These are phyloP conservation scores for Pogoniulus pusillus DNA, from an alignment of 2,797 vertebrate species.

Conservation along the genomic window DNA sequence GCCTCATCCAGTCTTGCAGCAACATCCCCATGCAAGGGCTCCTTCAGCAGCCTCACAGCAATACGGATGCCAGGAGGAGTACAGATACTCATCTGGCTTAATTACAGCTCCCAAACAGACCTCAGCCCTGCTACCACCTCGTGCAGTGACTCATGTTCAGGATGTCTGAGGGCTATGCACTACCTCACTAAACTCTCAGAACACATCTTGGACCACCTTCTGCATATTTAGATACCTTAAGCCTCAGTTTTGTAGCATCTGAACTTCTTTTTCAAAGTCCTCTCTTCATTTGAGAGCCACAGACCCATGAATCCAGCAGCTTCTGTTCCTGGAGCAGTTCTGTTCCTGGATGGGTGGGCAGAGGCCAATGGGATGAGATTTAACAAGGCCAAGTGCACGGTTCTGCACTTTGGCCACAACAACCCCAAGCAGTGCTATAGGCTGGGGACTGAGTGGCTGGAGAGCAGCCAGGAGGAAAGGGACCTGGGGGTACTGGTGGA, in stretches of 20 bases:
- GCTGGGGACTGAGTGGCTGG: no score
- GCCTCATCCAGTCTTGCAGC: no score
- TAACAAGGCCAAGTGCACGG: no score
- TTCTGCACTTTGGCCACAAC: no score
- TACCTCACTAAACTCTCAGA: neutral
- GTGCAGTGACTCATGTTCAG: neutral
- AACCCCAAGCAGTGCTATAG: no score
- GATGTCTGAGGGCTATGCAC: neutral
- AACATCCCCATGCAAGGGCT: neutral
- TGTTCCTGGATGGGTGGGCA: no score
- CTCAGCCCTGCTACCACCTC: neutral
- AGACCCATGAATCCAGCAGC: neutral
- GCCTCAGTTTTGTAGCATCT: neutral
- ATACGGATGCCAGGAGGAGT: neutral
- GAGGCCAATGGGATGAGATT: no score
- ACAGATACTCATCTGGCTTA: neutral
- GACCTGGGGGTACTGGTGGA: no score
- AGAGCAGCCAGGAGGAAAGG: no score
- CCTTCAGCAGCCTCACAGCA: neutral
- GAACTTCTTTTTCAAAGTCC: neutral
- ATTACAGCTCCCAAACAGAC: slow-evolving; percentile 10
- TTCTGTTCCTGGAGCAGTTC: slow-evolving; percentile 4
- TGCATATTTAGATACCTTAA: neutral
- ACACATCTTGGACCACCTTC: neutral
- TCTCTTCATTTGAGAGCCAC: neutral